Conservation (phyloP, 2,888 invertebrate species). For the Chaetoderma sp. region DNA sequence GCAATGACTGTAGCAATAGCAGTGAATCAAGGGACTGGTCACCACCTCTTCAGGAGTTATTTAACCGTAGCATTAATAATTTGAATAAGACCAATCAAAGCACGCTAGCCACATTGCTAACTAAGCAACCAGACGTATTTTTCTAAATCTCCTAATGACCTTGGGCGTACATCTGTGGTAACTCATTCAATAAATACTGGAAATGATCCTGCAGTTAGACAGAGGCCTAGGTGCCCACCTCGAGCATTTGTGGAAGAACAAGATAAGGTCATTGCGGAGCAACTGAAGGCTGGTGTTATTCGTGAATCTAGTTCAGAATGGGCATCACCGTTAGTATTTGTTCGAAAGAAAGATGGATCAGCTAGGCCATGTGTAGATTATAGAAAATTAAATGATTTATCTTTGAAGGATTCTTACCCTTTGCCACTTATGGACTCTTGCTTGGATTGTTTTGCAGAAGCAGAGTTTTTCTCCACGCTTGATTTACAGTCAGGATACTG, state of each 20-base stretch:
- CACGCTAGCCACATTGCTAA: no score
- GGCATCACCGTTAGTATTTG: slow-evolving; percentile 30
- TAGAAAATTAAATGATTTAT: slow-evolving; percentile 24
- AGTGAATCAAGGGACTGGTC: no score
- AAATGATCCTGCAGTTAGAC: slow-evolving; percentile 9
- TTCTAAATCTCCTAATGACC: slow-evolving; percentile 10
- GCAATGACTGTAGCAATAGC: no score
- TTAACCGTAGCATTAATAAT: no score
- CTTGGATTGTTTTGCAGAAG: slow-evolving; percentile 20
- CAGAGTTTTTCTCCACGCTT: slow-evolving; percentile 8
- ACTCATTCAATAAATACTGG: slow-evolving; percentile 21
- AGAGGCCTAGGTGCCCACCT: slow-evolving; percentile 17
- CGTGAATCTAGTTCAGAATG: slow-evolving; percentile 19
- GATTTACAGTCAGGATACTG: no score
- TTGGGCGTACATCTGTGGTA: slow-evolving; percentile 14
- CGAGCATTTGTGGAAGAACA: slow-evolving; percentile 9
- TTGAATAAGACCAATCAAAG: slow-evolving; percentile 9
- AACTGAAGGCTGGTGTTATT: slow-evolving; percentile 7
- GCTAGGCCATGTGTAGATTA: slow-evolving; percentile 32
- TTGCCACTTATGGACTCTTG: slow-evolving; percentile 20
- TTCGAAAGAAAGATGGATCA: slow-evolving; percentile 26
- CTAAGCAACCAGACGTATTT: no score
- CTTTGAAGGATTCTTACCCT: slow-evolving; percentile 22
- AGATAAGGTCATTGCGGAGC: slow-evolving; percentile 16
- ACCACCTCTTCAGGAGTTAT: no score